Base-by-base conservation (phyloP, 2,113 vertebrate species). In the Uropsilus gracilis region DNA sequence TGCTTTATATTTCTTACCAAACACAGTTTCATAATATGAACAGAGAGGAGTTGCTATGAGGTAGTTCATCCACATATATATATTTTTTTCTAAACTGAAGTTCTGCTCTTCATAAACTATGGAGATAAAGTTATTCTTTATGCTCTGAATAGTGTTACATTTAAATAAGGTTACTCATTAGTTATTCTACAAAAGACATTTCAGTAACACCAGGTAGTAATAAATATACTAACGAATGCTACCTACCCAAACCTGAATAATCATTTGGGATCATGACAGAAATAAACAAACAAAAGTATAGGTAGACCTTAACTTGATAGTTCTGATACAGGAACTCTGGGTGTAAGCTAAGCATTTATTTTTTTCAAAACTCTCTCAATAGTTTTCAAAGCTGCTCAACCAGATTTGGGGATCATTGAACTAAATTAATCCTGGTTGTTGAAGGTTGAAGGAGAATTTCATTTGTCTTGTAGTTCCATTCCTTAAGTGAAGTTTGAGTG, bases 161-260 rank as follows among this genome's bases (percentile, higher is more conserved):
- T n/a, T 68, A 89, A 85, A 63, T 83, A 24, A 34, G 3, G 32
- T 83, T 89, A 75, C 46, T 68, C 24, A 77, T 39, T n/a, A 90
- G 28, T 78, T 69, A 59, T 75, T 83, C 55, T 17, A 90, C 71
- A 94, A 95, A 95, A 91, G 30, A 48, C 4, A 63, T 68, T 44
- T 91, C 10, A 68, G 46, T 48, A 80, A 93, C 64, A 80, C 17
- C 66, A 92, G 76, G 80, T 57, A 78, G 69, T 63, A 75, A n/a
- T 53, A 90, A 86, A 12, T 87, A 34, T 11, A 55, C 81, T 95
- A 90, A 63, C 50, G 26, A 68, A 2, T 63, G 68, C 53, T 92
- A 39, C 57, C 46, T 92, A 39, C 57, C 24, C 34, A 83, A 72
- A 77, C 37, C 28, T 72, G 28, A 86, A 57, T 88, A 61, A 89